Conservation (phyloP, 2,888 invertebrate genomes). For the Melinaea menophilus region DNA sequence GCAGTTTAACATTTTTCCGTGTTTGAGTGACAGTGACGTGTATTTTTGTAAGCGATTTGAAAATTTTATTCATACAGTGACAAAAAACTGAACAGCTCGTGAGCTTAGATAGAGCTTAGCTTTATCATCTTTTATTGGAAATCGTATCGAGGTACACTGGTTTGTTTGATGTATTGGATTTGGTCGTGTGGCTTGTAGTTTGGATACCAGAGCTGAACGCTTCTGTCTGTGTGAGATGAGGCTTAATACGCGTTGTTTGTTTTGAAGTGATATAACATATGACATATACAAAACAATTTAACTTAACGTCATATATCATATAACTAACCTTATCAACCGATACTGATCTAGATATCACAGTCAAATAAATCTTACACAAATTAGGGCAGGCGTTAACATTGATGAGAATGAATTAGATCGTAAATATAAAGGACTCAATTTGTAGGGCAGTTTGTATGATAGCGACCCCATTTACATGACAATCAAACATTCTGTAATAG, state of each 20-base stretch:
- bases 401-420: not conserved
- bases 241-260: conserved; percentile 44
- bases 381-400: not conserved
- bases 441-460: conserved; percentile 9
- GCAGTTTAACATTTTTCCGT: conserved; percentile 31
- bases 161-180: conserved; percentile 71
- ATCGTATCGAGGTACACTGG: conserved; percentile 58
- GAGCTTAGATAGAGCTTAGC: conserved; percentile 62
- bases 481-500: not conserved
- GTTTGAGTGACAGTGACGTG: conserved; percentile 36
- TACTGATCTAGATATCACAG: no score
- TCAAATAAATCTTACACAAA: no score
- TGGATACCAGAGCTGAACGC: conserved; percentile 52
- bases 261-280: conserved; percentile 8
- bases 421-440: no score
- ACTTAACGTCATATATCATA: no score
- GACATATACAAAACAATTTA: not conserved
- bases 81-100: conserved; percentile 43
- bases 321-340: no score
- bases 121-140: conserved; percentile 31
- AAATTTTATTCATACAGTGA: conserved; percentile 37
- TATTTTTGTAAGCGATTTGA: conserved; percentile 24
- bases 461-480: not conserved
- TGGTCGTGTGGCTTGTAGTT: conserved; percentile 68
- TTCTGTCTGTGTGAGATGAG: conserved; percentile 59